Evolutionary conservation across 2,113 vertebrate genomes (phyloP), one percentile per base, ranked within the genome.

Genomic region (Phyllostomus hastatus): DNA sequence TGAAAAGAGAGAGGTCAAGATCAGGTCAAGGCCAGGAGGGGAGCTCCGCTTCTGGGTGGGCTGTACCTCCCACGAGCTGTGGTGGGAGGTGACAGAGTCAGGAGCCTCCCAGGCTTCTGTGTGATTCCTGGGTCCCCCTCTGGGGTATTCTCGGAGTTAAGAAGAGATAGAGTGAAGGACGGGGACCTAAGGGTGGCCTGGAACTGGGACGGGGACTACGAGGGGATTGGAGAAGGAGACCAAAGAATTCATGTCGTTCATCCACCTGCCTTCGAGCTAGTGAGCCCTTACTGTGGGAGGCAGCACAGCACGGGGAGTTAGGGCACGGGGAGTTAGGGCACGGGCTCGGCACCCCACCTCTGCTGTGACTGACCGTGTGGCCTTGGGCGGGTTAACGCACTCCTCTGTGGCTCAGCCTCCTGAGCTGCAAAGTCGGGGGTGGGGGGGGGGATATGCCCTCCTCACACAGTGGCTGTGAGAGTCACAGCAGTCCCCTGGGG

Each of bases 1-100:
- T 83, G 80, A 82, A 75, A 75, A 78, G 85, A 92, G 4, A 95
- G 83, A 94, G 70, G 64, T 61, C 61, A 97, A 87, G 67, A 83
- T 97, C 79, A 97, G 72, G 43, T 31, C 72, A 67, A 93, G 52
- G 87, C 69, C 76, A 57, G 82, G 79, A 90, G 43, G 11, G 6
- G 75, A 82, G 33, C 48, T 75, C 88, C 72, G 28, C 38, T 81
- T 81, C 66, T 9, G 52, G 67, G 90, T 81, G 24, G 61, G 52
- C 69, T 90, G 79, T 5, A 73, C 17, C 48, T 86, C 38, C 76
- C 69, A 35, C 35, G 41, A 73, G 31, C n/a, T 43, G 22, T 59
- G 41, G 78, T 64, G 52, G 88, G 84, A 72, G 38, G 50, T 67
- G 35, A 43, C 84, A 86, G 64, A 84, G 72, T 33, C 43, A 64